A percentile compares a stretch with the other conserved stretches of the same genome.
Evolutionary conservation across 2,113 vertebrate genomes (phyloP).

Genomic region (Hippocampus comes): DNA sequence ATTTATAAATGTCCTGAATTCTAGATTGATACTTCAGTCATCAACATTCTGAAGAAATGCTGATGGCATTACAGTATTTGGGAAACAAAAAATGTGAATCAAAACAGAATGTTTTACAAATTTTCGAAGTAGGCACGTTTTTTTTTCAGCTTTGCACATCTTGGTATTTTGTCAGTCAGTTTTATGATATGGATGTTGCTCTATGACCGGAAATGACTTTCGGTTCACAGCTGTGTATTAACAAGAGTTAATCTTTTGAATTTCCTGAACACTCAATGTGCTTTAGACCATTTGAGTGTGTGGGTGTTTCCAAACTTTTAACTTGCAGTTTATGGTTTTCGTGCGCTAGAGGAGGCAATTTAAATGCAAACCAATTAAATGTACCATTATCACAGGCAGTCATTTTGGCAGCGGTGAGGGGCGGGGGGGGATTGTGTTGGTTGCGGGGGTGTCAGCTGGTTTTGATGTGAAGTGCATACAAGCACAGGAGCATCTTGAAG

Average conservation of each 20-base stretch:
- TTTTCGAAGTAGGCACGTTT: no score
- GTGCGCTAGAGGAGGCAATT: constrained; percentile 52
- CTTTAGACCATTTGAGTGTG: no score
- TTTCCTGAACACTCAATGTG: neutral
- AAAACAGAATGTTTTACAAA: no score
- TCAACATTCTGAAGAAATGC: no score
- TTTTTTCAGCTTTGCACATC: no score
- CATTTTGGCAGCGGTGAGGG: neutral
- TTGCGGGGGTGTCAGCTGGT: constrained; percentile 69
- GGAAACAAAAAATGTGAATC: no score
- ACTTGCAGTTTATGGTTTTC: constrained; percentile 38
- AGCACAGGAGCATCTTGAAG: constrained; percentile 50
- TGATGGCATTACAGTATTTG: no score
- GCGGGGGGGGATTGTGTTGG: neutral
- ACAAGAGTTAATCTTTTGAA: neutral
- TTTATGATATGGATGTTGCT: no score
- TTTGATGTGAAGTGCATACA: constrained; percentile 73
- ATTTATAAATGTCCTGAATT: no score
- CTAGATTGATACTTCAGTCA: no score
- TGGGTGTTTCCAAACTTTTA: neutral
- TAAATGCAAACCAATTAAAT: constrained; percentile 45
- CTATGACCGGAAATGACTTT: no score
- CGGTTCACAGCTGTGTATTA: neutral
- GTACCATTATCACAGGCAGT: constrained; percentile 26
- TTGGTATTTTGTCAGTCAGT: no score